phyloP scores from a whole-genome alignment of 2,113 vertebrate species.

The Hippocampus abdominalis region DNA sequence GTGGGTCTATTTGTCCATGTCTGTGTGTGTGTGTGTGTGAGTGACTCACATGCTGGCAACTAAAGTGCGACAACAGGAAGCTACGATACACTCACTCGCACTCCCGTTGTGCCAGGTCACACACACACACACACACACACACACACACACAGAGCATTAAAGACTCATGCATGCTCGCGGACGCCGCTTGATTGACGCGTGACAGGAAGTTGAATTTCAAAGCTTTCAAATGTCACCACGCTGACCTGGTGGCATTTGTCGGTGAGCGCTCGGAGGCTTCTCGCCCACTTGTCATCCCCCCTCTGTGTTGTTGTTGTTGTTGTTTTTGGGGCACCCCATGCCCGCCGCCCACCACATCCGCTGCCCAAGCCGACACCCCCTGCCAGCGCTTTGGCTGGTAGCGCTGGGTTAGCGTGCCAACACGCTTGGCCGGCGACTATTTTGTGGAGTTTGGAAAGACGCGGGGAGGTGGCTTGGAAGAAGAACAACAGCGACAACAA shows the following conservation, averaged over 20 bases:
- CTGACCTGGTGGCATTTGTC: not conserved
- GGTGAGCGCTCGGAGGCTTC: not conserved
- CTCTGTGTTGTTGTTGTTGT: conserved; percentile 47
- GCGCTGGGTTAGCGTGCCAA: conserved; percentile 43
- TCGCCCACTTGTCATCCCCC: conserved; percentile 12
- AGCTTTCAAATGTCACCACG: conserved; percentile 1
- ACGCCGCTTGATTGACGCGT: not conserved
- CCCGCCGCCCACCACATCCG: conserved; percentile 35
- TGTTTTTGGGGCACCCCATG: conserved; percentile 3
- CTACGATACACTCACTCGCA: not conserved
- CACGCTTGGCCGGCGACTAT: conserved; percentile 33
- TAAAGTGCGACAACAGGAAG: not conserved
- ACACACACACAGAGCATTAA: not conserved
- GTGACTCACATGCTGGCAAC: not conserved
- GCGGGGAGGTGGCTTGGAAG: not conserved
- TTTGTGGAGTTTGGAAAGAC: conserved; percentile 21
- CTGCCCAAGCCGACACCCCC: conserved; percentile 16
- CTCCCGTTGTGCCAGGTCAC: not conserved
- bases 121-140: conserved; percentile 16
- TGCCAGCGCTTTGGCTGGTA: conserved; percentile 30
- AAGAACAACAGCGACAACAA: not conserved
- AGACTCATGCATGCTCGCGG: not conserved
- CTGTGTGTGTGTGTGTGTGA: not conserved
- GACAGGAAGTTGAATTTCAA: not conserved
- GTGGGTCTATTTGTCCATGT: not conserved